These are phyloP conservation scores for Schizaphis graminum DNA, from an alignment of 2,888 invertebrate species.

Conservation along the genomic window DNA sequence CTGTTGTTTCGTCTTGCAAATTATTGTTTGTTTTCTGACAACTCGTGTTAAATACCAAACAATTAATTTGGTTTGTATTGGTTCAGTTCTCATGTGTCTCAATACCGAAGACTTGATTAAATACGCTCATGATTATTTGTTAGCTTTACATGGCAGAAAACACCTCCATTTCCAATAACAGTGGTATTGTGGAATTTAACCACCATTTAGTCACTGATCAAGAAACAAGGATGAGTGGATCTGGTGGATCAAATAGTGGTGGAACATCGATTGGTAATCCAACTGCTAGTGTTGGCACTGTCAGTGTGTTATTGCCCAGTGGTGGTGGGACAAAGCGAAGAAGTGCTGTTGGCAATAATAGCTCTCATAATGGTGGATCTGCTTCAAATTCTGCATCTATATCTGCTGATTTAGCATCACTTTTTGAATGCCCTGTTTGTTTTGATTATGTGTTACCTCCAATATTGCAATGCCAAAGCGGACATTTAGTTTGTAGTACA, in stretches of 20 bases:
- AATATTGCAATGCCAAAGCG: constrained; percentile 98
- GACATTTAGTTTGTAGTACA: constrained; percentile 97
- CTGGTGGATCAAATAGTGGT: constrained; percentile 50
- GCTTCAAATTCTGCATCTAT: constrained; percentile 67
- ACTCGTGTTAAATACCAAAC: background rate
- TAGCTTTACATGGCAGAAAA: constrained; percentile 63
- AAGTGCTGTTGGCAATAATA: constrained; percentile 50
- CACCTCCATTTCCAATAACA: constrained; percentile 20
- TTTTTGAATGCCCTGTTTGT: constrained; percentile 97
- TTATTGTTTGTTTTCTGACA: constrained; percentile 44
- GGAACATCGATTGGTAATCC: constrained; percentile 59
- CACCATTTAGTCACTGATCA: constrained; percentile 60
- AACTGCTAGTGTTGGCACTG: constrained; percentile 43
- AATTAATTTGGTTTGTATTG: background rate
- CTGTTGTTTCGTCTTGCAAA: background rate
- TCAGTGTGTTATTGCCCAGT: constrained; percentile 57
- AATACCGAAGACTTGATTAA: constrained; percentile 20
- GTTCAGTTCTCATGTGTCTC: constrained; percentile 50
- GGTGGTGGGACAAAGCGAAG: constrained; percentile 56
- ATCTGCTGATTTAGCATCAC: constrained; percentile 87
- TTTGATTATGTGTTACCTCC: constrained; percentile 99
- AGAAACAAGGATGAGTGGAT: constrained; percentile 60
- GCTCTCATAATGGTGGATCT: constrained; percentile 51
- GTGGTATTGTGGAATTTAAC: constrained; percentile 57
- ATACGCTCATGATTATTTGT: constrained; percentile 35